Conservation (phyloP, 2,113 vertebrate species). For the Daphoenositta chrysoptera region DNA sequence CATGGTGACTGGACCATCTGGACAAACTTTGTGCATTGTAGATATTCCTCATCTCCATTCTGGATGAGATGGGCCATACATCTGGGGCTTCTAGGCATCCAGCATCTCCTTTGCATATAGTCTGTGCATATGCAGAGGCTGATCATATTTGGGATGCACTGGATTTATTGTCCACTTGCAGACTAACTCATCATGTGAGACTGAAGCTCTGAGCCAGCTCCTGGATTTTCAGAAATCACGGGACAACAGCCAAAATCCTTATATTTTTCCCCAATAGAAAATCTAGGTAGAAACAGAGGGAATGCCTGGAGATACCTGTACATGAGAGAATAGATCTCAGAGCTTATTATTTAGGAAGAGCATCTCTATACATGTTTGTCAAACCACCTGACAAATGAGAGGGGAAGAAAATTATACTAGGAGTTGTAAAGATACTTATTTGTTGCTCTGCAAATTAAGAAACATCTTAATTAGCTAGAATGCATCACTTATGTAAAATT, state of each 20-base stretch:
- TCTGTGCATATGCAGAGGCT: background rate
- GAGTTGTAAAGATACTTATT: background rate
- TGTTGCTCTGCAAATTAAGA: background rate
- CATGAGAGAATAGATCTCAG: background rate
- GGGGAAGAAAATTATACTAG: background rate
- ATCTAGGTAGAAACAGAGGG: background rate
- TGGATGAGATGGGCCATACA: background rate
- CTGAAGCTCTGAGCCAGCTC: background rate
- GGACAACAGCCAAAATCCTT: background rate
- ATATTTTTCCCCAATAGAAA: fast-evolving
- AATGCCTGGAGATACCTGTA: background rate
- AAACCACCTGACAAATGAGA: background rate
- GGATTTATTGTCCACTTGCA: background rate
- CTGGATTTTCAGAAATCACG: background rate
- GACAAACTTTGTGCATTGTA: background rate
- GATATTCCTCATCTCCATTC: background rate
- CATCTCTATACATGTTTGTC: background rate
- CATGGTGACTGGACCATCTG: background rate
- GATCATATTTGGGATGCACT: background rate
- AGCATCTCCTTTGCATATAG: background rate
- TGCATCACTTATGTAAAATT: background rate
- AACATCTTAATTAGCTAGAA: background rate
- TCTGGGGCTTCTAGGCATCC: background rate
- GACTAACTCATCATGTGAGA: background rate
- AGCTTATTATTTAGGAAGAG: background rate